Conservation (phyloP, 2,888 invertebrate species). For the Andricus curvator region DNA sequence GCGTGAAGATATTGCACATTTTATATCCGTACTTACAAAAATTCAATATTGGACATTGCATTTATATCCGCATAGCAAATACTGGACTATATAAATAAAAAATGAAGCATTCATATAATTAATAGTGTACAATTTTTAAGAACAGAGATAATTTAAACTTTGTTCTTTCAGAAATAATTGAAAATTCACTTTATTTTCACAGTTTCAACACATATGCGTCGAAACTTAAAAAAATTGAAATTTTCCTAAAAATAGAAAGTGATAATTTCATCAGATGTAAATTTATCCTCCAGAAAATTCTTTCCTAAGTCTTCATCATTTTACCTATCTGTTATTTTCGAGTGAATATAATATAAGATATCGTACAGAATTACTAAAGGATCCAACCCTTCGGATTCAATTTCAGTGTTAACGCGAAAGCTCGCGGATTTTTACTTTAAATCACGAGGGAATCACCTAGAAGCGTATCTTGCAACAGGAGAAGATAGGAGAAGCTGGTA, state of each 20-base stretch:
- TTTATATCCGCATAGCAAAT: background rate
- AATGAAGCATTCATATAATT: too few relatives aligned
- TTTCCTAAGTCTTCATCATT: background rate
- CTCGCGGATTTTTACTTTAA: constrained; percentile 32
- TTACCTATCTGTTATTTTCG: background rate
- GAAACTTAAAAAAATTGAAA: background rate
- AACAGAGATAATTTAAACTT: too few relatives aligned
- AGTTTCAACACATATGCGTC: too few relatives aligned
- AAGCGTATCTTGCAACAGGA: background rate
- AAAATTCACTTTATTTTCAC: too few relatives aligned
- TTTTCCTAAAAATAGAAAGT: background rate
- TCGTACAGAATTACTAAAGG: constrained; percentile 11
- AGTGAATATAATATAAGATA: constrained; percentile 16
- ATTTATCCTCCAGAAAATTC: background rate
- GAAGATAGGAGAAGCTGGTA: constrained; percentile 48
- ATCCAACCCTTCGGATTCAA: constrained; percentile 32
- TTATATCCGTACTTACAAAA: constrained; percentile 3
- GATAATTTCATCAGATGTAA: background rate
- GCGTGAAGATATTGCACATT: background rate
- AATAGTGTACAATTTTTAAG: too few relatives aligned
- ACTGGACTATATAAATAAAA: background rate
- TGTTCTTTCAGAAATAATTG: too few relatives aligned
- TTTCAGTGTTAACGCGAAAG: constrained; percentile 12
- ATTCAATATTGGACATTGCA: background rate
- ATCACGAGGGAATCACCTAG: constrained; percentile 35